A percentile compares a stretch with the other conserved stretches of the same genome.
These are phyloP conservation scores for Hoplostethus mediterraneus DNA, from an alignment of 2,797 vertebrate genomes.

Conservation along the genomic window DNA sequence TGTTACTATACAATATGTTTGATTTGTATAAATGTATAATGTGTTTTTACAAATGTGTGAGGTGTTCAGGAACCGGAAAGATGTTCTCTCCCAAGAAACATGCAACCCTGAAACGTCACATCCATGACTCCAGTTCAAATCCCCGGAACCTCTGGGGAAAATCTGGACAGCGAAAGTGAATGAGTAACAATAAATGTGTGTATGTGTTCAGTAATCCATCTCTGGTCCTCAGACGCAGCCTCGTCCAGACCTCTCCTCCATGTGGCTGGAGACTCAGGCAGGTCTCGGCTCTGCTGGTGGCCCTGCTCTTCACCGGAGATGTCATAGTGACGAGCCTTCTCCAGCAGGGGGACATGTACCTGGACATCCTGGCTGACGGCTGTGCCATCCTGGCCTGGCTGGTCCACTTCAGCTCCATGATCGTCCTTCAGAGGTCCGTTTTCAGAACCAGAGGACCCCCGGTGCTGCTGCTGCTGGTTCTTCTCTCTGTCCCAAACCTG, in stretches of 20 bases:
- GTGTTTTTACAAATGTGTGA: no score
- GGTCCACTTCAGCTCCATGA: slow-evolving; percentile 85
- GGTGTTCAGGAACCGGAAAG: no score
- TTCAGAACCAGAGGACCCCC: slow-evolving; percentile 85
- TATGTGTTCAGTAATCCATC: not conserved
- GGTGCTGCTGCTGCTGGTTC: slow-evolving; percentile 77
- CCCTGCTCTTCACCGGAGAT: slow-evolving; percentile 83
- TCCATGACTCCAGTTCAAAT: no score
- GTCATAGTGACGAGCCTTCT: slow-evolving; percentile 79
- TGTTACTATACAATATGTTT: no score
- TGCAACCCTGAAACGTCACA: no score
- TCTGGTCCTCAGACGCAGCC: slow-evolving; percentile 58
- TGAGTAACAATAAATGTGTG: no score
- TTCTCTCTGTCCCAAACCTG: slow-evolving; percentile 86
- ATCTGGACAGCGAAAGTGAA: no score
- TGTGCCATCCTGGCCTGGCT: slow-evolving; percentile 89
- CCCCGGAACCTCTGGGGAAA: no score
- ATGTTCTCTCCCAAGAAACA: no score
- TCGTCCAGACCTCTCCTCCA: slow-evolving; percentile 56
- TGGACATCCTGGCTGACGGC: slow-evolving; percentile 86
- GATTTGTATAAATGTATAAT: no score
- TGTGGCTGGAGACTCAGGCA: slow-evolving; percentile 89
- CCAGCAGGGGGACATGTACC: slow-evolving; percentile 79
- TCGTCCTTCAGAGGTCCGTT: slow-evolving; percentile 79
- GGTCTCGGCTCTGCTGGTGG: slow-evolving; percentile 78